Base-by-base conservation (phyloP, 1,140 invertebrate genomes). In the Oppia nitens region DNA sequence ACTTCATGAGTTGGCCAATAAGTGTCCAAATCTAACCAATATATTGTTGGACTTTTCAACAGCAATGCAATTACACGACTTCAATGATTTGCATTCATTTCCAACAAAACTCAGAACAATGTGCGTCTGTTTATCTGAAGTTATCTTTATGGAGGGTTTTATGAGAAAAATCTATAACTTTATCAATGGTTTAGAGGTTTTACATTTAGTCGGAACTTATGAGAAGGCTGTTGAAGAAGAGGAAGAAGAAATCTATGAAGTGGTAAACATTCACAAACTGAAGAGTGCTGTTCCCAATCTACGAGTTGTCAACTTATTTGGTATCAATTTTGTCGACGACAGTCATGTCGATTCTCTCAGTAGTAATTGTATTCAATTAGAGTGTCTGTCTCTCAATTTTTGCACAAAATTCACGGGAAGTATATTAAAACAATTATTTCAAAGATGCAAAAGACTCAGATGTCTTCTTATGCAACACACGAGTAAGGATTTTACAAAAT, bases 111-210 rank as follows among this genome's bases (percentile, higher is more conserved):
- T 99, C 4, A 81, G 83, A 27, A 95, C 92, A 67, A 81, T 99
- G 74, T 97, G 93, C 70, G 89, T 99, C 66, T 98, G 95, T 67
- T 74, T 99, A 0, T 97, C 92, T 0, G 95, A 98, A 72, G 95
- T 98, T 51, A 99, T 99, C 69, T 99, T 99, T 72, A 93, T 99
- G 85, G 96, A 99, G 73, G 96, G 95, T n/a, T 98, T 99, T 70
- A 98, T 99, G 91, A 76, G 96, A 60, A 95, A 98, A 73, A 98
- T 98, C 62, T 98, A 99, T 71, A 98, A 97, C 69, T 98, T 97
- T 69, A 95, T 99, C 66, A 98, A 98, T 62, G 95, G 94, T 9
- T 70, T 99, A n/a, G 91, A 98, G 78, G 89, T 97, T 60, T 76
- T 99, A 28, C 95, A 98, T 75, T 77, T 99, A 24, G 92, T 99